phyloP scores from a whole-genome alignment of 2,113 vertebrate species.

The Pseudopodoces humilis region DNA sequence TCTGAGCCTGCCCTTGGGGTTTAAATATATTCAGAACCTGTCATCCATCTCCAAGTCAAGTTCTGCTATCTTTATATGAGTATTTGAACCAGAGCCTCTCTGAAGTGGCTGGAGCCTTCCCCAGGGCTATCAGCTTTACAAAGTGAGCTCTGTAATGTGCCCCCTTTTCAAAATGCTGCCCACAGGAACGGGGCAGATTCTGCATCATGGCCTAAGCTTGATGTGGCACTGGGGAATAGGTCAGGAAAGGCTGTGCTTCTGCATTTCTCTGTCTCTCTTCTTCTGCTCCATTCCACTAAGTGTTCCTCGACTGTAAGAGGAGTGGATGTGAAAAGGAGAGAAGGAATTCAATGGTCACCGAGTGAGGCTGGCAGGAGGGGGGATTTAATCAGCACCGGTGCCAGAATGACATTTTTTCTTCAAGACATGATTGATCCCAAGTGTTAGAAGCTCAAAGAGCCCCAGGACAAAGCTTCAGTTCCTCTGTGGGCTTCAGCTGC shows the following conservation, averaged over 20 bases:
- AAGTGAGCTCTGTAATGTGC: neutral
- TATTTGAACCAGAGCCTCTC: neutral
- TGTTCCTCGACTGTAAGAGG: neutral
- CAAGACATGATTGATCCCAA: neutral
- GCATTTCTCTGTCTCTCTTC: neutral
- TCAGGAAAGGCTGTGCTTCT: neutral
- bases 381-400: neutral
- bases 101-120: neutral
- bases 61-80: neutral
- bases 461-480: neutral
- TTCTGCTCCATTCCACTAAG: neutral
- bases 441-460: neutral
- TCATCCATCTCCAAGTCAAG: neutral
- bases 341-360: neutral
- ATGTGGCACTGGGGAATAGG: neutral
- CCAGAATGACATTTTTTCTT: neutral
- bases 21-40: neutral
- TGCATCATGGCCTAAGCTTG: neutral
- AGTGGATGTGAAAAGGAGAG: neutral
- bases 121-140: neutral
- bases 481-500: neutral
- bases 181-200: accelerated
- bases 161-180: neutral
- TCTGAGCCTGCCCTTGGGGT: neutral
- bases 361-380: neutral